Evolutionary conservation across 2,797 vertebrate genomes (phyloP).

Genomic region (Mus spretus): DNA sequence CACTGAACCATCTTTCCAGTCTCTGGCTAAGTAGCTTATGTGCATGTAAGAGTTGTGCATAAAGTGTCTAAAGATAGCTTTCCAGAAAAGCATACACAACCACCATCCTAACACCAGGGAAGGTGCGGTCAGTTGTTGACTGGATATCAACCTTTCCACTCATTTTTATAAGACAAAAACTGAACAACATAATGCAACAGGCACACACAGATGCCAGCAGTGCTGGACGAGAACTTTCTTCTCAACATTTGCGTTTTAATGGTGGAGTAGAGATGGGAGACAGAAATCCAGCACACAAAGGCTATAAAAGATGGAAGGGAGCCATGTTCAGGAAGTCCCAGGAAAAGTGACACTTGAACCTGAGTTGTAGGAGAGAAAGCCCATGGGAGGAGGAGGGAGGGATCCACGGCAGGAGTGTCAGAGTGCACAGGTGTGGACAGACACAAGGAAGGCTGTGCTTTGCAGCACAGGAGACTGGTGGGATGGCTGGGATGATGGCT

Average conservation of each 20-base stretch:
- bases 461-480: too few relatives aligned
- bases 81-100: neutral
- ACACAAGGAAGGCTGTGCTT: neutral
- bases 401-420: neutral
- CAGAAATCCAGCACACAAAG: neutral
- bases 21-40: neutral
- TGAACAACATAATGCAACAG: neutral
- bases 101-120: neutral
- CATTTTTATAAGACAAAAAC: neutral
- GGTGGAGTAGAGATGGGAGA: neutral
- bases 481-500: neutral
- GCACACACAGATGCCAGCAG: rapidly evolving
- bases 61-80: neutral
- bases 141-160: neutral
- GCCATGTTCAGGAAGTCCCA: neutral
- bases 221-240: neutral
- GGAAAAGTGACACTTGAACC: neutral
- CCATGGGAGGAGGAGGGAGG: neutral
- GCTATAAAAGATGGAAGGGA: neutral
- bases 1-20: neutral
- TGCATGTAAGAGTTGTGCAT: neutral
- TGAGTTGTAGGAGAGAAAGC: neutral
- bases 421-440: neutral
- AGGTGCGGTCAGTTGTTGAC: too few relatives aligned
- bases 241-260: neutral